Evolutionary conservation across 92 coral and sea anemone species (phyloP).

Genomic region (Palythoa heliodiscus): DNA sequence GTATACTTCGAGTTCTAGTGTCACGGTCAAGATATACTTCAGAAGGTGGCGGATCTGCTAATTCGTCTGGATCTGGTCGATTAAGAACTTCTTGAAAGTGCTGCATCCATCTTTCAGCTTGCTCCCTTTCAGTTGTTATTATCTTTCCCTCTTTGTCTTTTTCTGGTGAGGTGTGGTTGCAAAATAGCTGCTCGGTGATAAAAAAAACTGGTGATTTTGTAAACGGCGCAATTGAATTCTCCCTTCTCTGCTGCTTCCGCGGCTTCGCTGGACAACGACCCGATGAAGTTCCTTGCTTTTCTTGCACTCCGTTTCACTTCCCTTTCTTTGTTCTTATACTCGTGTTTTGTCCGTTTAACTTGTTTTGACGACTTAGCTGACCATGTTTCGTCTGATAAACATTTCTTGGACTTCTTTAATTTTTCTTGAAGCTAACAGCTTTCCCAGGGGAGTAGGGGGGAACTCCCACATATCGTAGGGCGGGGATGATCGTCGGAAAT

Average conservation of each 20-base stretch:
- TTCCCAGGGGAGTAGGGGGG: too few relatives aligned
- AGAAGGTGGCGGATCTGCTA: too few relatives aligned
- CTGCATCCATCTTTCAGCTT: slow-evolving; percentile 21
- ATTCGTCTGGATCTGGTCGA: too few relatives aligned
- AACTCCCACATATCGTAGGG: too few relatives aligned
- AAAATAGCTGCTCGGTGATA: slow-evolving; percentile 22
- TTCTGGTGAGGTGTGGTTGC: slow-evolving; percentile 10
- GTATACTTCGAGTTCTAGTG: too few relatives aligned
- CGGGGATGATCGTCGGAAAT: too few relatives aligned
- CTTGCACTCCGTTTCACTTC: slow-evolving; percentile 24
- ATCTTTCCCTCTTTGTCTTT: slow-evolving; percentile 22
- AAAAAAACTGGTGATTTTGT: slow-evolving; percentile 7
- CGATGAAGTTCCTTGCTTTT: slow-evolving; percentile 9
- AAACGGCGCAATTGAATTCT: background rate
- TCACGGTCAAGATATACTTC: too few relatives aligned
- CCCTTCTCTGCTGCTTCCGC: slow-evolving; percentile 5
- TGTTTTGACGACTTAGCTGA: slow-evolving; percentile 4
- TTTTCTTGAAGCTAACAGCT: too few relatives aligned
- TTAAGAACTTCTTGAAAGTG: background rate
- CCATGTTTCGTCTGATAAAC: too few relatives aligned
- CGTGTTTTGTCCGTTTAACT: background rate
- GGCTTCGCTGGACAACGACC: slow-evolving; percentile 12
- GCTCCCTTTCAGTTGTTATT: slow-evolving; percentile 19
- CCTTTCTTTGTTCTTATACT: slow-evolving; percentile 4
- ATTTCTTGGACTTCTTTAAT: too few relatives aligned